These are phyloP conservation scores for Maniola jurtina DNA, from an alignment of 1,140 invertebrate genomes.

Conservation along the genomic window DNA sequence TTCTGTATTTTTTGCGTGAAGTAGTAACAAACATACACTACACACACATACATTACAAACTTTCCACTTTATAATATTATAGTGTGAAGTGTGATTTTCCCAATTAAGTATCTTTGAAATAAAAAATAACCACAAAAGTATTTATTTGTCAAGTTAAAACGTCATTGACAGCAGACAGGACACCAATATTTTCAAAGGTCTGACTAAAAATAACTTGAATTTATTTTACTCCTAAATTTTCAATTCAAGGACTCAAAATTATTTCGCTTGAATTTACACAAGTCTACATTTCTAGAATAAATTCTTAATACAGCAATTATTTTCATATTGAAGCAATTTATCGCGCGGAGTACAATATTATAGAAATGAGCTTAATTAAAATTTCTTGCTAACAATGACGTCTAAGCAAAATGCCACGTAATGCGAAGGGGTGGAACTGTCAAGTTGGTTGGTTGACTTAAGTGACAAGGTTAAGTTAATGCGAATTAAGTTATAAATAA, in stretches of 20 bases:
- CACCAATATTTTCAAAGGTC: background rate
- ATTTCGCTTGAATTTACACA: background rate
- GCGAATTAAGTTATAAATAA: no score
- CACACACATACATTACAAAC: no score
- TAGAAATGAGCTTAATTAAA: constrained; percentile 57
- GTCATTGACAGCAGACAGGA: no score
- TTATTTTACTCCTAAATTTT: background rate
- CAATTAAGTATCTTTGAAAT: no score
- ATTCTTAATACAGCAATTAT: constrained; percentile 15
- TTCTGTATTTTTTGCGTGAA: no score
- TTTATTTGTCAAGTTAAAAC: no score
- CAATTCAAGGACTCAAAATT: background rate
- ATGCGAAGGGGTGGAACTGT: constrained; percentile 48
- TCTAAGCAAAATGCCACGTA: constrained; percentile 44
- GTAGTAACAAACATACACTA: no score
- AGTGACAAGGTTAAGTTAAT: constrained; percentile 26
- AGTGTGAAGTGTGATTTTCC: no score
- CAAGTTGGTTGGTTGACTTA: constrained; percentile 32
- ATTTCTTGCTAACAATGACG: constrained; percentile 53
- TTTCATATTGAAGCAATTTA: constrained; percentile 18
- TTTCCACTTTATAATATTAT: no score
- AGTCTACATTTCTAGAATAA: constrained; percentile 7
- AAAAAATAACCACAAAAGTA: no score
- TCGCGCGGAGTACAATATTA: constrained; percentile 10
- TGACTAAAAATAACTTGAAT: background rate